phyloP scores from a whole-genome alignment of 1,140 invertebrate species.

The Saccostrea cuccullata region DNA sequence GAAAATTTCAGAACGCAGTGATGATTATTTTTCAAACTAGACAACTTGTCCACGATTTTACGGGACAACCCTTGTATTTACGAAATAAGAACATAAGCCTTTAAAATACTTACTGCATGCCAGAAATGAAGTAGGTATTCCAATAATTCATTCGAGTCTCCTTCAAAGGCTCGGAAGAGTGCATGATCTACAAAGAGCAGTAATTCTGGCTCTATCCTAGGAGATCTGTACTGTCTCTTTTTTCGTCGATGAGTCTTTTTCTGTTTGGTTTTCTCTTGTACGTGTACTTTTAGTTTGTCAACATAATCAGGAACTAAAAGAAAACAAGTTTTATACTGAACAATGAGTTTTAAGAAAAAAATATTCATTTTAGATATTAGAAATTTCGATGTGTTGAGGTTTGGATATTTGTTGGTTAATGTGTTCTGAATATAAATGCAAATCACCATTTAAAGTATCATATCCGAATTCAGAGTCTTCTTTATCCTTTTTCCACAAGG shows the following conservation, averaged over 20 bases:
- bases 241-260: conserved; percentile 38
- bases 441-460: conserved; percentile 52
- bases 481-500: conserved; percentile 61
- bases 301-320: conserved; percentile 50
- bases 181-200: conserved; percentile 64
- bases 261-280: not conserved
- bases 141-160: conserved; percentile 64
- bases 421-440: not conserved
- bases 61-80: too few relatives aligned
- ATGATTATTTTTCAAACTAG: too few relatives aligned
- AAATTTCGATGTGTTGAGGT: not conserved
- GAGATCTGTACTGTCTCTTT: conserved; percentile 52
- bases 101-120: conserved; percentile 64
- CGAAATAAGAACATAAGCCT: not conserved
- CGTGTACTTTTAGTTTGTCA: conserved; percentile 38
- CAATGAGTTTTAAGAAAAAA: not conserved
- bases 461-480: conserved; percentile 42
- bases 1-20: too few relatives aligned
- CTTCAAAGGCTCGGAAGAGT: conserved; percentile 65
- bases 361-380: not conserved
- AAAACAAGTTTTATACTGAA: not conserved
- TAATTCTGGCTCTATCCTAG: conserved; percentile 64
- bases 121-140: conserved; percentile 72
- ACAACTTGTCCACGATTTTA: too few relatives aligned
- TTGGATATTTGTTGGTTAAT: not conserved